Evolutionary conservation across 2,113 vertebrate genomes (phyloP), one percentile per base, ranked within the genome.

Genomic region (Odobenus rosmarus): DNA sequence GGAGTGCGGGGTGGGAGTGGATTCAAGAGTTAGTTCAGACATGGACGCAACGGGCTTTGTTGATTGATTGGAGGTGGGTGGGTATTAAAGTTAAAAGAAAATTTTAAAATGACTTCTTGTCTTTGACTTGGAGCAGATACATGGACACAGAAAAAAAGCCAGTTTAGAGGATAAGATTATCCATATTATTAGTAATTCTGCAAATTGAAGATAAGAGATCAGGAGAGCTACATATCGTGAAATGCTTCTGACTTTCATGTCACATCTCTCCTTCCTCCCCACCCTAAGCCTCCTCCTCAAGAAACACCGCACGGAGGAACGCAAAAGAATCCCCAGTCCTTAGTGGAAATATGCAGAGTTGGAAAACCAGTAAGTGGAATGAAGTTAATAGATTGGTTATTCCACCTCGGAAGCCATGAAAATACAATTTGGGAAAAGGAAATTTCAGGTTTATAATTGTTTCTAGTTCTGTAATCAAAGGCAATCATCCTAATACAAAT

Each of bases 381-480:
- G 53, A 59, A 57, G 19, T 21, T 15, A 90, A 33, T n/a, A 62
- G 10, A 42, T 71, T 36, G 3, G 8, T 14, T 28, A 59, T 46
- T 89, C 61, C 15, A 62, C 28, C 21, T 57, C 36, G 4, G 88
- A 92, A 57, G 80, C 72, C 89, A 9, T n/a, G 46, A 49, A 61
- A 76, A 86, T 11, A 71, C 3, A 74, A 19, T 2, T 33, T 2
- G 13, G 49, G 83, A 28, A 79, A 82, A 82, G 49, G 36, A 89
- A 67, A 88, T 76, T 15, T 36, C 33, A 10, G n/a, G 13, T 90
- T 80, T 79, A 15, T 49, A 49, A 42, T 69, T 49, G n/a, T 83
- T 57, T 87, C 49, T 46, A 80, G 46, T 51, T 97, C 31, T 77
- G 3, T 57, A 79, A 55, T 88, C 42, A 87, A 97, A 51, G 31